Base-by-base conservation (phyloP, 2,888 invertebrate species). In the Choristoneura rosaceana region DNA sequence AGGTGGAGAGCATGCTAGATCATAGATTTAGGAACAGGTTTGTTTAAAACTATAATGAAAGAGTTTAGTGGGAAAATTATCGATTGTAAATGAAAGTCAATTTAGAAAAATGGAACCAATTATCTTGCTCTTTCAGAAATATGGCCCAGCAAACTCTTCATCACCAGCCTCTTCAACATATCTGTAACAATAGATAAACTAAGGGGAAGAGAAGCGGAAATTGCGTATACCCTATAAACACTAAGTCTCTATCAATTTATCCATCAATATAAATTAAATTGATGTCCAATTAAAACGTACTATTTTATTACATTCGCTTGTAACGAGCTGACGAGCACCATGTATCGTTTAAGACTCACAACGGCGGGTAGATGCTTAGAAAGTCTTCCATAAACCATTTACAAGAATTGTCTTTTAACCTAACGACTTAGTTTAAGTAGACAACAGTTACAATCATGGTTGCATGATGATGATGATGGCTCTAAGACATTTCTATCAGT, bases 281-380 rank as follows among this genome's bases (percentile, higher is more conserved):
- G 17, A 55, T 55, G 55, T 55, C 55, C 55, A 55, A 55, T 55
- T 55, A 55, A 55, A 52, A 55, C 10, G 10, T 25, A 10, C 55
- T 25, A 5, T 55, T 55, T 55, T 55, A 55, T 25, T 55, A 55
- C 52, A 55, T 25, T 55, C 55, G 55, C 55, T 25, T 17, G 25
- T 25, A 25, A 25, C 17, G 10, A 55, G 3, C 9, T 55, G 12
- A 14, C 3, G 25, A 12, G 25, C 10, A 25, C 10, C 55, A n/a
- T 12, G 25, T 25, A 55, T 55, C 55, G 55, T 25, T 50, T 8
- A 52, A 7, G 4, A 14, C 43, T 14, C 50, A 15, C 47, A 5
- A 7, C 47, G n/a, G n/a, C 47, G 47, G n/a, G 5, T 4, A 4
- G 14, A n/a, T 55, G 25, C 10, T 55, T 25, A 25, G 5, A 52